These are phyloP conservation scores for Sialia sialis DNA, from an alignment of 2,113 vertebrate genomes.

Conservation along the genomic window DNA sequence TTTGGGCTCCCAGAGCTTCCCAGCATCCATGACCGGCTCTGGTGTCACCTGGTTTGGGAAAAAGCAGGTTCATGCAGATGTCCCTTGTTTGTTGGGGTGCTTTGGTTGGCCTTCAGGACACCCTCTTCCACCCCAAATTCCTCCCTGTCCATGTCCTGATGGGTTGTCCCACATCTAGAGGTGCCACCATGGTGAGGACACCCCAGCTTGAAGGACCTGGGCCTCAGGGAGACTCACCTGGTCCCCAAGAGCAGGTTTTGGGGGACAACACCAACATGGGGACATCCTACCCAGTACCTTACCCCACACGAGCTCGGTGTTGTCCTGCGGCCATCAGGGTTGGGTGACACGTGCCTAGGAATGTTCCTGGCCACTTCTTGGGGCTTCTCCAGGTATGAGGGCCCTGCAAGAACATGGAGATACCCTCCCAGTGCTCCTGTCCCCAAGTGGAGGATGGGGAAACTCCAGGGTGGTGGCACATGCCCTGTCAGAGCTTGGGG, in stretches of 20 bases:
- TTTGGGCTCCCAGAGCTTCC: background rate
- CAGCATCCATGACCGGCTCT: fast-evolving
- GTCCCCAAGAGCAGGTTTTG: background rate
- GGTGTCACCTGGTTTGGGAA: background rate
- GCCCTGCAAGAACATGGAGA: background rate
- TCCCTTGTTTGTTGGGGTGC: background rate
- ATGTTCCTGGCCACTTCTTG: fast-evolving
- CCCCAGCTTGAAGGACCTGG: background rate
- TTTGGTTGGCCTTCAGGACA: background rate
- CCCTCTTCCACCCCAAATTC: background rate
- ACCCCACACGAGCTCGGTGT: background rate
- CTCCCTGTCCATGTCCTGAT: fast-evolving
- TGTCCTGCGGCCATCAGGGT: fast-evolving
- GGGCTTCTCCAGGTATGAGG: background rate
- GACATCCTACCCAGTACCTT: background rate
- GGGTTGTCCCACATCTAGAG: background rate
- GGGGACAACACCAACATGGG: background rate
- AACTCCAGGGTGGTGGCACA: background rate
- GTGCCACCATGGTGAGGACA: background rate
- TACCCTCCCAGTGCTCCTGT: background rate
- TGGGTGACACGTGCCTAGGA: fast-evolving
- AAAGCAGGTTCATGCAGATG: background rate
- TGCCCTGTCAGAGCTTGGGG: background rate
- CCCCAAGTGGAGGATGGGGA: background rate
- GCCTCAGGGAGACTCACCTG: background rate